Evolutionary conservation across 2,888 invertebrate species (phyloP).

Genomic region (Drosophila neonasuta): DNA sequence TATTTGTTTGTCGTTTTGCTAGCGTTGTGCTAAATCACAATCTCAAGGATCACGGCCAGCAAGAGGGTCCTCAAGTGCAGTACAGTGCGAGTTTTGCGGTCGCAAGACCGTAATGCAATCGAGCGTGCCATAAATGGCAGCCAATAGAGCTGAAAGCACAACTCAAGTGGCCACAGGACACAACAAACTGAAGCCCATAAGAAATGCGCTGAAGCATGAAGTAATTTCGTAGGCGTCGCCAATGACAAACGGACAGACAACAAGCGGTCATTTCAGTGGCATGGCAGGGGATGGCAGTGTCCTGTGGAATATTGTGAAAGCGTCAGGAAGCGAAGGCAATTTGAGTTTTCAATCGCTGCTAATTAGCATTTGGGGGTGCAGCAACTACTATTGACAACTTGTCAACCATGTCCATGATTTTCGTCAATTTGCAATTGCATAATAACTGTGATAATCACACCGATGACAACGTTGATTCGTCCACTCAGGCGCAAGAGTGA

Average conservation of each 20-base stretch:
- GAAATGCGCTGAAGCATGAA: slow-evolving; percentile 63
- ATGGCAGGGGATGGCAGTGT: slow-evolving; percentile 1
- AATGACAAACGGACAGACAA: slow-evolving; percentile 13
- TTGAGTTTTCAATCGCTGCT: slow-evolving; percentile 76
- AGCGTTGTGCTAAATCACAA: slow-evolving; percentile 48
- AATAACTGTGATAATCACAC: slow-evolving; percentile 65
- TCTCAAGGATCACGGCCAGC: slow-evolving; percentile 30
- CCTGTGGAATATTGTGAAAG: slow-evolving; percentile 9
- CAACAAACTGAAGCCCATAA: slow-evolving; percentile 34
- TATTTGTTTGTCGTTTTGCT: slow-evolving; percentile 55
- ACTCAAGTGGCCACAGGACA: slow-evolving; percentile 67
- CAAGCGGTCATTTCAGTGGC: not conserved
- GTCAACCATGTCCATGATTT: slow-evolving; percentile 52
- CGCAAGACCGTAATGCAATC: slow-evolving; percentile 64
- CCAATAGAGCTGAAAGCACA: slow-evolving; percentile 76
- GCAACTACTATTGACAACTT: slow-evolving; percentile 66
- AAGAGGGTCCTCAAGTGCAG: slow-evolving; percentile 12
- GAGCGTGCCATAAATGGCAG: slow-evolving; percentile 68
- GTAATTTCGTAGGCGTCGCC: slow-evolving; percentile 63
- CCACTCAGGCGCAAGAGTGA: slow-evolving; percentile 17
- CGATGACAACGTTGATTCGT: slow-evolving; percentile 47
- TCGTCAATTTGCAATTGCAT: slow-evolving; percentile 37
- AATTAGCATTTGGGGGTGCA: slow-evolving; percentile 56
- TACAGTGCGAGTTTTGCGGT: slow-evolving; percentile 51
- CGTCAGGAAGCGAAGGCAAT: slow-evolving; percentile 48